Percentiles rank a stretch among this genome's conserved stretches.
Conservation (phyloP, 2,113 vertebrate species). For the Pelodiscus sinensis region DNA sequence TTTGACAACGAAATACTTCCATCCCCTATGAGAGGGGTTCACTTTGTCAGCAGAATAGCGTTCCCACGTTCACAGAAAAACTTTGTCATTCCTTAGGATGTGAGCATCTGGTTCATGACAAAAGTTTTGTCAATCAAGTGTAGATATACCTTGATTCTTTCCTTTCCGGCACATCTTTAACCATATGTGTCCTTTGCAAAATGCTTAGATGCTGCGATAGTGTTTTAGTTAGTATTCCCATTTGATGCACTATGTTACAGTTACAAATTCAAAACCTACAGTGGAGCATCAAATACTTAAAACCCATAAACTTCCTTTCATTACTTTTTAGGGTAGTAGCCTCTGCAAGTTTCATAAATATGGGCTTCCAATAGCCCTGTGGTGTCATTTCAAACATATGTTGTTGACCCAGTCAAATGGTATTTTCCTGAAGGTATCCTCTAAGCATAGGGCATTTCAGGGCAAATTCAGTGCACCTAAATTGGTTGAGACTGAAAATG, state of each 20-base stretch:
- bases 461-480: constrained; percentile 7
- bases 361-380: background rate
- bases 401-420: background rate
- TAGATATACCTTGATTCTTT: background rate
- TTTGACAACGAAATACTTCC: no score
- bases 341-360: background rate
- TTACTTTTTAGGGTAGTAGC: constrained; percentile 5
- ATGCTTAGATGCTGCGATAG: constrained; percentile 64
- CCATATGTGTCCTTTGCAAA: constrained; percentile 57
- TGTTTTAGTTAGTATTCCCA: constrained; percentile 66
- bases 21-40: no score
- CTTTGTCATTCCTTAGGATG: no score
- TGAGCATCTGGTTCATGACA: no score
- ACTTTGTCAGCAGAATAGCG: no score
- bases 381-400: constrained; percentile 14
- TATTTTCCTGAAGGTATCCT: background rate
- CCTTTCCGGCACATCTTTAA: constrained; percentile 58
- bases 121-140: no score
- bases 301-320: constrained; percentile 23
- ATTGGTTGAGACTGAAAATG: background rate
- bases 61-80: no score
- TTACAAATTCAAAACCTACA: constrained; percentile 54
- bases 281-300: background rate
- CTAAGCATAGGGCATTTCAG: constrained; percentile 10
- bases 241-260: constrained; percentile 51